These are phyloP conservation scores for Muscina levida DNA, from an alignment of 2,888 invertebrate species.

Conservation along the genomic window DNA sequence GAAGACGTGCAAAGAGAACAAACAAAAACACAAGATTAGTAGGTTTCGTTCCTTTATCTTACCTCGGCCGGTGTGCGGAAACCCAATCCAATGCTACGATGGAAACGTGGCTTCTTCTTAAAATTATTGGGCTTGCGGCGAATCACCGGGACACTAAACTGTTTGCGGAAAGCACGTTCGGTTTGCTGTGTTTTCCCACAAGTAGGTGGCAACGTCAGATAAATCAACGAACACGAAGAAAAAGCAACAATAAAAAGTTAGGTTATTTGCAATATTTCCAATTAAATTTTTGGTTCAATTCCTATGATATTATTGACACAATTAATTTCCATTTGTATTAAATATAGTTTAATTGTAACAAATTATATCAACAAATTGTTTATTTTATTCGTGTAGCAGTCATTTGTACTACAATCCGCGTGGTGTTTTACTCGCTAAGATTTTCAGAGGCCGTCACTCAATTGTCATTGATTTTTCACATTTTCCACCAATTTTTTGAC, in stretches of 20 bases:
- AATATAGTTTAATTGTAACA: neutral
- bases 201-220: conserved; percentile 46
- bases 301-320: neutral
- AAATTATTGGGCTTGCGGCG: conserved; percentile 90
- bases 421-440: conserved; percentile 23
- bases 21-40: conserved; percentile 72
- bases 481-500: conserved; percentile 25
- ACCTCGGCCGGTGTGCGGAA: conserved; percentile 98
- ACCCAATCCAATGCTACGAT: conserved; percentile 94
- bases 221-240: conserved; percentile 57
- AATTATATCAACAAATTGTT: neutral
- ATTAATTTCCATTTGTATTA: neutral
- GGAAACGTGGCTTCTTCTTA: conserved; percentile 89
- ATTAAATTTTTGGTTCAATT: neutral
- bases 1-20: conserved; percentile 70
- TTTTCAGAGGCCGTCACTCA: conserved; percentile 3
- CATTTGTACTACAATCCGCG: conserved; percentile 30
- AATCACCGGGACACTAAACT: conserved; percentile 96
- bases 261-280: conserved; percentile 70
- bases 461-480: conserved; percentile 61
- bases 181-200: conserved; percentile 87
- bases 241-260: conserved; percentile 66
- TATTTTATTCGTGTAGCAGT: conserved; percentile 25
- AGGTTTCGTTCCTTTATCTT: conserved; percentile 71
- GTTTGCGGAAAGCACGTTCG: conserved; percentile 98